Percentiles rank a stretch among this genome's conserved stretches.
phyloP scores from a whole-genome alignment of 2,888 invertebrate species.

The Melangyna quadrimaculata region DNA sequence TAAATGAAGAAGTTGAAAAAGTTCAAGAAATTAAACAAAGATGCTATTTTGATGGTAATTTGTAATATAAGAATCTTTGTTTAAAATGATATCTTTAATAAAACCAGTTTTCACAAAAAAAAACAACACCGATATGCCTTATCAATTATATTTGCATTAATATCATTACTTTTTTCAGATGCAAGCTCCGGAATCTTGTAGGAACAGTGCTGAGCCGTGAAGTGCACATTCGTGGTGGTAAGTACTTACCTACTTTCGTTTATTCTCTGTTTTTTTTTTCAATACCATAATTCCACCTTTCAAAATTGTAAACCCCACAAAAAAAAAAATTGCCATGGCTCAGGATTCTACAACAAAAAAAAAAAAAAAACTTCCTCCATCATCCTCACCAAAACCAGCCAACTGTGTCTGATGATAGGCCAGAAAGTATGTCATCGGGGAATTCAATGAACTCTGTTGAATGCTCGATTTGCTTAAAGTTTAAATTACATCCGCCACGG shows the following conservation, averaged over 20 bases:
- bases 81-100: too few relatives aligned
- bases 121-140: too few relatives aligned
- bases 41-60: too few relatives aligned
- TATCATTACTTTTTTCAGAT: slow-evolving; percentile 76
- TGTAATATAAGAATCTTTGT: too few relatives aligned
- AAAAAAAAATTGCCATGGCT: background rate
- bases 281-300: background rate
- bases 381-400: background rate
- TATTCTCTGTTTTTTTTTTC: slow-evolving; percentile 17
- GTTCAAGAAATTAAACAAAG: too few relatives aligned
- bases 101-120: too few relatives aligned
- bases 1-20: too few relatives aligned
- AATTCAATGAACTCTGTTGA: slow-evolving; percentile 44
- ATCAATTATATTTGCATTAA: too few relatives aligned
- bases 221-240: slow-evolving; percentile 94
- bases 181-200: slow-evolving; percentile 86
- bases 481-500: slow-evolving; percentile 65
- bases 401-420: background rate
- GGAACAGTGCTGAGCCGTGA: slow-evolving; percentile 91
- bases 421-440: slow-evolving; percentile 56
- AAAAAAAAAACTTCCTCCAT: background rate
- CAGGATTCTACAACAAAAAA: background rate
- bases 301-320: background rate
- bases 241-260: slow-evolving; percentile 76
- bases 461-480: slow-evolving; percentile 57